phyloP scores from a whole-genome alignment of 1,140 invertebrate species.

The Cotesia typhae region DNA sequence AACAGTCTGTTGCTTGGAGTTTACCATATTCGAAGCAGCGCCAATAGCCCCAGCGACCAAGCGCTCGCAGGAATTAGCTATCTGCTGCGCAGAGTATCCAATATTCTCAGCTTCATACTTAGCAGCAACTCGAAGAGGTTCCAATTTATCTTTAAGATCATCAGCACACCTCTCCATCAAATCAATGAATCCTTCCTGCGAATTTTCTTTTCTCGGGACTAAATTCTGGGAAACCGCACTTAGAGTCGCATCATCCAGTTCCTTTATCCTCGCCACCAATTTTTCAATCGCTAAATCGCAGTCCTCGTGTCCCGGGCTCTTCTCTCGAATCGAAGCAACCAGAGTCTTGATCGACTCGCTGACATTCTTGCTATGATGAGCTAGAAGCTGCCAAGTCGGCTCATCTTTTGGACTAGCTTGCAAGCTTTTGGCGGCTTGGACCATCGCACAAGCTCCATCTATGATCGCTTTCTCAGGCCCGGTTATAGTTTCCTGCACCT shows the following conservation, averaged over 20 bases:
- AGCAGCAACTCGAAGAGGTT: conserved; percentile 82
- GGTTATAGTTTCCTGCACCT: conserved; percentile 87
- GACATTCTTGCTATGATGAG: conserved; percentile 92
- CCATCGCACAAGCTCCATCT: conserved; percentile 88
- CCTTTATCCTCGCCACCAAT: conserved; percentile 77
- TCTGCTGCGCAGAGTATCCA: conserved; percentile 85
- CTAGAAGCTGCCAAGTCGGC: conserved; percentile 91
- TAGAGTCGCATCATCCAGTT: conserved; percentile 87
- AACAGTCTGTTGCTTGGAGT: conserved; percentile 88
- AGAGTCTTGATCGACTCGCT: conserved; percentile 96
- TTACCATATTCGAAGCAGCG: conserved; percentile 88
- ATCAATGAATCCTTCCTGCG: conserved; percentile 83
- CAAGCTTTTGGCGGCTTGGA: conserved; percentile 88
- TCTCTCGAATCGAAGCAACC: conserved; percentile 91
- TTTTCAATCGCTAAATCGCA: conserved; percentile 87
- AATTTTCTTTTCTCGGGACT: conserved; percentile 76
- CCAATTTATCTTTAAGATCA: conserved; percentile 82
- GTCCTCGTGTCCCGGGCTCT: conserved; percentile 94
- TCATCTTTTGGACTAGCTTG: conserved; percentile 91
- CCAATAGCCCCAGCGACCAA: conserved; percentile 85
- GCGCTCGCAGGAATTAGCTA: conserved; percentile 85
- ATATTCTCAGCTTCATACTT: conserved; percentile 93
- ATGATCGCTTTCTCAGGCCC: conserved; percentile 83
- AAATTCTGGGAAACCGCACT: conserved; percentile 87
- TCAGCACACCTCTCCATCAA: conserved; percentile 77